phyloP scores from a whole-genome alignment of 2,113 vertebrate species.

The Oostethus manadensis region DNA sequence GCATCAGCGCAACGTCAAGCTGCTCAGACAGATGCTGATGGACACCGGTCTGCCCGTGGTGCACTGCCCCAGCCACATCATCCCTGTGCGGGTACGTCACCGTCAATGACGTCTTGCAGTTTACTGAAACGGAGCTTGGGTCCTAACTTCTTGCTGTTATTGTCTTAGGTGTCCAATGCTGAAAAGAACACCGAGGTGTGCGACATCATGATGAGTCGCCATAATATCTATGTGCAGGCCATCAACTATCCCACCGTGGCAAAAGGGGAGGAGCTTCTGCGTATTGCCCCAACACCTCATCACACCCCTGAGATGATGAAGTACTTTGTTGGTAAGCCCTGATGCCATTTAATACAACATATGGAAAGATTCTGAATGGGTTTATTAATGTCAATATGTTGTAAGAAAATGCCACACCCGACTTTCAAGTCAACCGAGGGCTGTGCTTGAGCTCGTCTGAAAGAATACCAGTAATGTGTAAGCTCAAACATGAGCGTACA shows the following conservation, averaged over 20 bases:
- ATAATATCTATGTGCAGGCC: constrained; percentile 95
- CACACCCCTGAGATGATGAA: constrained; percentile 97
- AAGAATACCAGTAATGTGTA: no score
- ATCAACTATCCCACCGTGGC: constrained; percentile 96
- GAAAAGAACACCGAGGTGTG: constrained; percentile 91
- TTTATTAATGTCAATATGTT: no score
- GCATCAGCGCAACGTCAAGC: constrained; percentile 93
- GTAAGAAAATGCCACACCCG: no score
- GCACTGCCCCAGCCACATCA: constrained; percentile 97
- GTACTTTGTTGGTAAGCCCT: constrained; percentile 85
- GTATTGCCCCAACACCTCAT: constrained; percentile 92
- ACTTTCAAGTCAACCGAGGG: no score
- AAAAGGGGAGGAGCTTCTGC: constrained; percentile 87
- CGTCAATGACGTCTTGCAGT: neutral
- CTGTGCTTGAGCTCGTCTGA: no score
- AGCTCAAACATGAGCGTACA: no score
- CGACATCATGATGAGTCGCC: constrained; percentile 87
- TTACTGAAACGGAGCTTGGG: neutral
- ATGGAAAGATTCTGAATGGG: neutral
- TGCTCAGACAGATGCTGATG: constrained; percentile 94
- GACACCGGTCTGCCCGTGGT: constrained; percentile 90
- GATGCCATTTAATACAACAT: neutral
- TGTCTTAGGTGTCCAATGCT: constrained; percentile 82
- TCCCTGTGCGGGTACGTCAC: constrained; percentile 82
- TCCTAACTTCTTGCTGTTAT: neutral